Evolutionary conservation across 2,888 invertebrate species (phyloP).

Genomic region (Scaptomyza reducta): DNA sequence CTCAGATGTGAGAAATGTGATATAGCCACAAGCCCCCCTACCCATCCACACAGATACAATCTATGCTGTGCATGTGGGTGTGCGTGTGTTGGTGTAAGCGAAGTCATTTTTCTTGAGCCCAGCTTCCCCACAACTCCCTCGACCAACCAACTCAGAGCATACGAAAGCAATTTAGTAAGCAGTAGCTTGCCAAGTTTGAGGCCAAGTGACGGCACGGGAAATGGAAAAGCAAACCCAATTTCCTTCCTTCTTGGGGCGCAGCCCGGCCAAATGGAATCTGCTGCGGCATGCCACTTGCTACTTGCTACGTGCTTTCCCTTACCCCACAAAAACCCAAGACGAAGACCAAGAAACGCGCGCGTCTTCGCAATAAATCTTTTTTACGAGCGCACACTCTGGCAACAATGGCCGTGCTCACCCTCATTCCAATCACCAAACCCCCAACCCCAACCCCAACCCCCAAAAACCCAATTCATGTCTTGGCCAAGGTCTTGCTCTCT

Average conservation of each 20-base stretch:
- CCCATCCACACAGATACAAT: conserved; percentile 39
- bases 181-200: conserved; percentile 60
- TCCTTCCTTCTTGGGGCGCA: conserved; percentile 61
- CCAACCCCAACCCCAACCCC: conserved; percentile 5
- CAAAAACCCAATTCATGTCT: conserved; percentile 11
- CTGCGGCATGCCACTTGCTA: conserved; percentile 72
- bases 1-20: conserved; percentile 79
- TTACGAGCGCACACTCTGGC: conserved; percentile 84
- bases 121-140: conserved; percentile 13
- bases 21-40: conserved; percentile 52
- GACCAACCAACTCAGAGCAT: conserved; percentile 15
- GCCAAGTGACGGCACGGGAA: conserved; percentile 59
- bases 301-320: conserved; percentile 67
- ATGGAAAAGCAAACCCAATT: conserved; percentile 78
- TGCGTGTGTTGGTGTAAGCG: conserved; percentile 42
- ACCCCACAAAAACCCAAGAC: conserved; percentile 29
- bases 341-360: conserved; percentile 82
- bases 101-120: conserved; percentile 76
- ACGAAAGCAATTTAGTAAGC: conserved; percentile 75
- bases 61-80: conserved; percentile 42
- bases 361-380: conserved; percentile 84
- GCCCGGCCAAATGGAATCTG: conserved; percentile 70
- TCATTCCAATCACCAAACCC: conserved; percentile 19
- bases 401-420: conserved; percentile 76
- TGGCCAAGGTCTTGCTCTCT: conserved; percentile 27